Percentiles rank a stretch among this genome's conserved stretches.
Evolutionary conservation across 2,113 vertebrate genomes (phyloP).

Genomic region (Tilapia sparmanii): DNA sequence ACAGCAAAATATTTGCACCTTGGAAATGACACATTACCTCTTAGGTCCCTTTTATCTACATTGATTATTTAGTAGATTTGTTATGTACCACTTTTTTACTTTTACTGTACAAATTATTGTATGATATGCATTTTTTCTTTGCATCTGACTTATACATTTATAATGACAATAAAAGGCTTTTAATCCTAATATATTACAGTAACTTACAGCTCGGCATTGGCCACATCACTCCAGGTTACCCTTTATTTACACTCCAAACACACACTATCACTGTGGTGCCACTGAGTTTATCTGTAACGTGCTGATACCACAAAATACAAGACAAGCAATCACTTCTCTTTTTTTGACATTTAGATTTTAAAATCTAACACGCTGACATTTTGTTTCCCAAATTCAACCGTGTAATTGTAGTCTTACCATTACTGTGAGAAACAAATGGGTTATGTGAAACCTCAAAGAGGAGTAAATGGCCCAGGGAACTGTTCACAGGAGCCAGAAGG

Average conservation of each 20-base stretch:
- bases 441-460: background rate
- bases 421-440: background rate
- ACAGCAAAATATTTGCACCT: background rate
- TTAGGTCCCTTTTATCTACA: background rate
- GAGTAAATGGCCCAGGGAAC: background rate
- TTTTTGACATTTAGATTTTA: background rate
- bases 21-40: background rate
- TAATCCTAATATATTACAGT: background rate
- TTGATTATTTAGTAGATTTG: background rate
- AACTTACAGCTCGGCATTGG: background rate
- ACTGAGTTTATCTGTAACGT: background rate
- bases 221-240: background rate
- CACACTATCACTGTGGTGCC: background rate
- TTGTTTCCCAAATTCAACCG: background rate
- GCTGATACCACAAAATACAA: background rate
- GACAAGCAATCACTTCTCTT: background rate
- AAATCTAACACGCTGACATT: background rate
- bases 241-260: background rate
- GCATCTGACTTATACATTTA: background rate
- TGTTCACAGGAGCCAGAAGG: background rate
- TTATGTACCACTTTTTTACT: background rate
- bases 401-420: background rate
- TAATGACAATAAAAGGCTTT: background rate
- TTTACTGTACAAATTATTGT: background rate
- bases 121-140: background rate